Conservation (phyloP, 1,140 invertebrate species). For the Aleiodes sp. region DNA sequence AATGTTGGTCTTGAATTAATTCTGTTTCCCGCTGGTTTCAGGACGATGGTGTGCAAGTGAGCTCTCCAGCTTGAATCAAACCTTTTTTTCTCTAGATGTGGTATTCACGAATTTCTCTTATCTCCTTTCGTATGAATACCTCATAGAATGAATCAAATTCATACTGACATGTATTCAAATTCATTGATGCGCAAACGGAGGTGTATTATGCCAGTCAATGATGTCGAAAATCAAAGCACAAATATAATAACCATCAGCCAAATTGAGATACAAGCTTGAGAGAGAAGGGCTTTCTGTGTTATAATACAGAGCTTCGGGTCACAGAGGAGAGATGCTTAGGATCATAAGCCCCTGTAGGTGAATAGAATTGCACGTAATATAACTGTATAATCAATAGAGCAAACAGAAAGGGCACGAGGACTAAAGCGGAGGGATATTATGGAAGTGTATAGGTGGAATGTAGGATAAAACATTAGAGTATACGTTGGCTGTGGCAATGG, state of each 20-base stretch:
- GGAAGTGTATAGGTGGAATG: neutral
- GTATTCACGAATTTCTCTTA: neutral
- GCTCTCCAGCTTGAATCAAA: too few species aligned
- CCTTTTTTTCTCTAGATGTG: too few species aligned
- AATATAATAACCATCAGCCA: conserved; percentile 20
- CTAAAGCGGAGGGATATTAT: neutral
- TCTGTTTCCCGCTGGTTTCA: too few species aligned
- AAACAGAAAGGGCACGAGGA: conserved; percentile 44
- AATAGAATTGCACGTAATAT: conserved; percentile 27
- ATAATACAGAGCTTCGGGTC: too few species aligned
- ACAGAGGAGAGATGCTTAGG: conserved; percentile 4
- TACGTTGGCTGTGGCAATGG: neutral
- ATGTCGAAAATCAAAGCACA: conserved; percentile 20
- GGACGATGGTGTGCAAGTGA: too few species aligned
- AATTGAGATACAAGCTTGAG: neutral
- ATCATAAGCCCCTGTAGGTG: neutral
- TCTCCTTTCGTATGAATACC: neutral
- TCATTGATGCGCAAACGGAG: neutral
- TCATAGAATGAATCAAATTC: neutral
- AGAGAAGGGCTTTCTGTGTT: neutral
- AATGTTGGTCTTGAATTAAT: too few species aligned
- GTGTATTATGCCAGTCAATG: conserved; percentile 7
- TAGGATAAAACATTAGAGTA: conserved; percentile 42
- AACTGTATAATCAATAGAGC: conserved; percentile 49
- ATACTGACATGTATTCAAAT: neutral